Evolutionary conservation across 1,140 invertebrate genomes (phyloP).

Genomic region (Camponotus vicinus): DNA sequence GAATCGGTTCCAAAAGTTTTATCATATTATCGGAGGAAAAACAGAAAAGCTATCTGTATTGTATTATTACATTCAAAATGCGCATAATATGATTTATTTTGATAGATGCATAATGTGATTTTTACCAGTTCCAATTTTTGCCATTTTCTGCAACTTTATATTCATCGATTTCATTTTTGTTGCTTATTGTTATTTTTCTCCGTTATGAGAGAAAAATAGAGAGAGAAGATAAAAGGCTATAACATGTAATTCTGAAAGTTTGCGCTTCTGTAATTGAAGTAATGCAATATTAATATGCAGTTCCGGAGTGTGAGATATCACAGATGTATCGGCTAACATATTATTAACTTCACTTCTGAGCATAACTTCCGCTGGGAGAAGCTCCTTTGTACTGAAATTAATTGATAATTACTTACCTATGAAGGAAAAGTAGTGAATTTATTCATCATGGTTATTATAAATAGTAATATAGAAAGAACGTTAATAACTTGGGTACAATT

Average conservation of each 20-base stretch:
- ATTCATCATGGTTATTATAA: neutral
- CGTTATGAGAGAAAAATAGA: no score
- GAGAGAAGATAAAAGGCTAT: neutral
- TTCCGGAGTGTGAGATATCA: neutral
- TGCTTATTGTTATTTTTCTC: no score
- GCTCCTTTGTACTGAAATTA: neutral
- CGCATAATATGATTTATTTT: neutral
- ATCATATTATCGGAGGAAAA: neutral
- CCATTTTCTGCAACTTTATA: no score
- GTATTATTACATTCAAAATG: neutral
- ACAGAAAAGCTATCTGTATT: neutral
- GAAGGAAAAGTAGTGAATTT: neutral
- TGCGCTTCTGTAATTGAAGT: neutral
- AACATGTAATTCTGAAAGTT: neutral
- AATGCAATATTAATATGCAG: neutral
- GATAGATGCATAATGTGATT: neutral
- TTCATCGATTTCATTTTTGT: no score
- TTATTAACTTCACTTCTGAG: neutral
- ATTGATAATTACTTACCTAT: neutral
- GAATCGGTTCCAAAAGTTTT: neutral
- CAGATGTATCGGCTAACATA: slow-evolving; percentile 1
- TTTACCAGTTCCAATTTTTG: no score
- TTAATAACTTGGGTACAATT: neutral
- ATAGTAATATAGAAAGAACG: neutral
- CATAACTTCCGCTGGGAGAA: neutral